Conservation (phyloP, 2,797 vertebrate species). For the Myotis daubentonii region DNA sequence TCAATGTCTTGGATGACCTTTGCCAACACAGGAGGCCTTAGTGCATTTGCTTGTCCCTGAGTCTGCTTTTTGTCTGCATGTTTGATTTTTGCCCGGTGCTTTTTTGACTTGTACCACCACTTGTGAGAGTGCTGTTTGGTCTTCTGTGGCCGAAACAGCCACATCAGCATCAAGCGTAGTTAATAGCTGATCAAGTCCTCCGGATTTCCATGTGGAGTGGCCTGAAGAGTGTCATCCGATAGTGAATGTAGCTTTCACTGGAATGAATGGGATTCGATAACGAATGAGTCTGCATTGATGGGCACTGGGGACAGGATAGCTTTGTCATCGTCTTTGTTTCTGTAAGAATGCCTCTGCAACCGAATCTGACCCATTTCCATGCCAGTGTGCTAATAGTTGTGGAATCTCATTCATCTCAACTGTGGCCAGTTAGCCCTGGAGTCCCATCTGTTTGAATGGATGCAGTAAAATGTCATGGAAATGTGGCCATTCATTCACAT, state of each 20-base stretch:
- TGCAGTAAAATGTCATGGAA: constrained; percentile 73
- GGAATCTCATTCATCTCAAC: constrained; percentile 81
- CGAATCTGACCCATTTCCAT: constrained; percentile 73
- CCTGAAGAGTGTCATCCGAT: constrained; percentile 56
- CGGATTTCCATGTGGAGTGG: constrained; percentile 53
- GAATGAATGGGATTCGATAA: constrained; percentile 72
- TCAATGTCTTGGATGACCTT: constrained; percentile 76
- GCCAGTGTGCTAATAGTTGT: constrained; percentile 78
- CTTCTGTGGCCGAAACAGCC: constrained; percentile 39
- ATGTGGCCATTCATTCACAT: constrained; percentile 65
- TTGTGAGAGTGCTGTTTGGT: constrained; percentile 37
- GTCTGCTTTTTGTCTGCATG: constrained; percentile 37
- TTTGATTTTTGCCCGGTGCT: constrained; percentile 53
- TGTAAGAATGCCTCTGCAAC: constrained; percentile 71
- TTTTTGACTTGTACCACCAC: constrained; percentile 35
- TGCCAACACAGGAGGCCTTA: constrained; percentile 64
- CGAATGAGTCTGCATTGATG: constrained; percentile 66
- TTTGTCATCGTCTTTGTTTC: constrained; percentile 79
- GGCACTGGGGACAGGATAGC: constrained; percentile 66
- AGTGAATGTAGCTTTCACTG: constrained; percentile 61
- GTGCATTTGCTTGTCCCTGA: constrained; percentile 59
- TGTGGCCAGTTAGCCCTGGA: constrained; percentile 73
- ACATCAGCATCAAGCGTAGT: constrained; percentile 62
- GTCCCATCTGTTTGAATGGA: constrained; percentile 79
- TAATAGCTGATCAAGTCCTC: constrained; percentile 70